Evolutionary conservation across 2,888 invertebrate genomes (phyloP).

Genomic region (Cheilosia scutellata): DNA sequence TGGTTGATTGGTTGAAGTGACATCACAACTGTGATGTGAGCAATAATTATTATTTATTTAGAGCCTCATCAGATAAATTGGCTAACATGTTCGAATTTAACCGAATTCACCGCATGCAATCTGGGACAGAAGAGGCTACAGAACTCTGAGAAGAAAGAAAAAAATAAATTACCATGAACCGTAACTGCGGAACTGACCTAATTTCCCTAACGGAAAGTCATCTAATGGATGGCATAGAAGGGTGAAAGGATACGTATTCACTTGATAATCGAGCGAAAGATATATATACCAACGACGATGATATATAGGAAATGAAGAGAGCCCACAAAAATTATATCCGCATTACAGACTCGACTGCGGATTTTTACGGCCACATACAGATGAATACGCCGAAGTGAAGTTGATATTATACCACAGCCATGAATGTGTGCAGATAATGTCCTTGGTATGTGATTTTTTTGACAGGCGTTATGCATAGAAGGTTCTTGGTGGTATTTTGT

Average conservation of each 20-base stretch:
- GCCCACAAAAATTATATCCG: constrained; percentile 61
- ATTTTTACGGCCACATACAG: constrained; percentile 33
- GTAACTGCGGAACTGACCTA: constrained; percentile 70
- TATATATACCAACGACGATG: neutral
- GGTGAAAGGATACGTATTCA: constrained; percentile 19
- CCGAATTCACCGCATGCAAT: constrained; percentile 41
- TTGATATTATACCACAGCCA: constrained; percentile 5
- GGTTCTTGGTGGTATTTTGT: neutral
- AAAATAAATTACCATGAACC: constrained; percentile 5
- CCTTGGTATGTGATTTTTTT: constrained; percentile 20
- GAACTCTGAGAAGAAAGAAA: neutral
- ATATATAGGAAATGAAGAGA: constrained; percentile 35
- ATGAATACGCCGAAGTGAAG: constrained; percentile 2
- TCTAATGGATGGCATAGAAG: constrained; percentile 60
- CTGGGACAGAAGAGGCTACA: constrained; percentile 6
- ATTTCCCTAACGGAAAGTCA: constrained; percentile 64
- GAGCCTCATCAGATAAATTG: no score
- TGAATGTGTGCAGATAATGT: constrained; percentile 44
- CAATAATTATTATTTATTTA: no score
- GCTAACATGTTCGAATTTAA: constrained; percentile 12
- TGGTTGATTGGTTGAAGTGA: constrained; percentile 1
- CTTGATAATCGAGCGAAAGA: constrained; percentile 2
- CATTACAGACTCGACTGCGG: constrained; percentile 60
- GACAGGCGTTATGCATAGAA: neutral
- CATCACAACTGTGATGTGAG: neutral